phyloP scores from a whole-genome alignment of 2,888 invertebrate species.

The Vanessa cardui region DNA sequence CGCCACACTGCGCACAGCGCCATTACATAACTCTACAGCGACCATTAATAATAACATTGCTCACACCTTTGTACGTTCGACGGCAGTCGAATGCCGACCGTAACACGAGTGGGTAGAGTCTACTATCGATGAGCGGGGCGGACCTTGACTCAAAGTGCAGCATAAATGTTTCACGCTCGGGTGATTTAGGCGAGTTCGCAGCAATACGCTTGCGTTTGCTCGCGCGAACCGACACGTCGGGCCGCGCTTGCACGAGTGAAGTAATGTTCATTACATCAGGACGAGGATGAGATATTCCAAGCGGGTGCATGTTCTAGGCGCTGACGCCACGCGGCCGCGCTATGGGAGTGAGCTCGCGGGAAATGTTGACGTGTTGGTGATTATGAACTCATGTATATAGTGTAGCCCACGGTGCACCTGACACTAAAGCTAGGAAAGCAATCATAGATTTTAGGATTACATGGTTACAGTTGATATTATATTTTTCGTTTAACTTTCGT shows the following conservation, averaged over 20 bases:
- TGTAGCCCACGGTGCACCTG: slow-evolving; percentile 7
- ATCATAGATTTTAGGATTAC: not conserved
- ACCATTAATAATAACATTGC: slow-evolving; percentile 37
- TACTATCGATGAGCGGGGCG: slow-evolving; percentile 3
- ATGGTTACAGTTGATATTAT: not conserved
- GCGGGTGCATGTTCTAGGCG: slow-evolving; percentile 19
- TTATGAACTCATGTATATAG: slow-evolving; percentile 18
- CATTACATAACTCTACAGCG: slow-evolving; percentile 32
- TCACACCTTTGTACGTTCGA: slow-evolving; percentile 22
- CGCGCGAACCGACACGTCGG: slow-evolving; percentile 16
- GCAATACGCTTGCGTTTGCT: slow-evolving; percentile 29
- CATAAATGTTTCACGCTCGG: slow-evolving; percentile 42
- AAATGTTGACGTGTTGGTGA: slow-evolving; percentile 21
- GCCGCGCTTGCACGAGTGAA: slow-evolving; percentile 1
- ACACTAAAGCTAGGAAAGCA: not conserved
- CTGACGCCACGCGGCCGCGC: not conserved
- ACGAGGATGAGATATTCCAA: slow-evolving; percentile 19
- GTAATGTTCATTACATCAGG: slow-evolving; percentile 8
- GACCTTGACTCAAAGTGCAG: slow-evolving; percentile 23
- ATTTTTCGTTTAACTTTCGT: not conserved
- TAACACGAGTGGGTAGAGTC: not conserved
- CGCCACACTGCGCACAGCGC: slow-evolving; percentile 28
- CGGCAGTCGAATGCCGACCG: not conserved
- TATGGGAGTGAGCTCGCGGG: not conserved
- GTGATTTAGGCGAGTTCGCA: slow-evolving; percentile 43